These are phyloP conservation scores for Lagopus muta DNA, from an alignment of 2,113 vertebrate genomes.

Conservation along the genomic window DNA sequence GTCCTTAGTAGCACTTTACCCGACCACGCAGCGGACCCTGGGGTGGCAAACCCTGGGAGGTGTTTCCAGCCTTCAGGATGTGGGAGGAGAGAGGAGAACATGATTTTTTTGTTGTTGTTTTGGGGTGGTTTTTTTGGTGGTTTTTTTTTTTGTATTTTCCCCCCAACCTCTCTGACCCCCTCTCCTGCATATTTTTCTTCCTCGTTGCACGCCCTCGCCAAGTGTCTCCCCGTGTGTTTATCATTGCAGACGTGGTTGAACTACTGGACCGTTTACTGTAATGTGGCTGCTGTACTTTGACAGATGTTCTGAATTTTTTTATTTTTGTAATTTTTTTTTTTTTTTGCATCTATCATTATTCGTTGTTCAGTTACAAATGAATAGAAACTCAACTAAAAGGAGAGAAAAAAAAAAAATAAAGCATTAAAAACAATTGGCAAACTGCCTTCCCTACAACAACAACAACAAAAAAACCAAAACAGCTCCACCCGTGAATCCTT, in stretches of 20 bases:
- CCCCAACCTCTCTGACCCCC: neutral
- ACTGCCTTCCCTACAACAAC: conserved; percentile 19
- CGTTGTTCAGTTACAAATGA: neutral
- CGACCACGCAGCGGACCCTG: neutral
- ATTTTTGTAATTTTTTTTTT: neutral
- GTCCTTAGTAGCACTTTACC: conserved; percentile 45
- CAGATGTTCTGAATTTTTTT: conserved; percentile 56
- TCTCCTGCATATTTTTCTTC: neutral
- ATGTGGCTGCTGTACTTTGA: conserved; percentile 49
- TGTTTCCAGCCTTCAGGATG: neutral
- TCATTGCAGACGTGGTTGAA: conserved; percentile 67
- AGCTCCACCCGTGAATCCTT: conserved; percentile 71
- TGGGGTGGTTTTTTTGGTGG: neutral
- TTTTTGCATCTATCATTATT: conserved; percentile 37
- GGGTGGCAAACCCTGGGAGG: neutral
- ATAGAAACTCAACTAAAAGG: conserved; percentile 24
- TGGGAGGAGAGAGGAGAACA: conserved; percentile 16
- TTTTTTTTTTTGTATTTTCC: neutral
- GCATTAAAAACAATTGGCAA: neutral
- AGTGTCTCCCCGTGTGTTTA: conserved; percentile 63
- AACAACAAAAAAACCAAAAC: neutral
- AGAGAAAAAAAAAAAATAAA: neutral
- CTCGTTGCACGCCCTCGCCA: neutral
- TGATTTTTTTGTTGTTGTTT: neutral
- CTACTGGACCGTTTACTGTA: neutral